Evolutionary conservation across 2,113 vertebrate species (phyloP), one percentile per base, ranked within the genome.

Genomic region (Halcyon malimbica): DNA sequence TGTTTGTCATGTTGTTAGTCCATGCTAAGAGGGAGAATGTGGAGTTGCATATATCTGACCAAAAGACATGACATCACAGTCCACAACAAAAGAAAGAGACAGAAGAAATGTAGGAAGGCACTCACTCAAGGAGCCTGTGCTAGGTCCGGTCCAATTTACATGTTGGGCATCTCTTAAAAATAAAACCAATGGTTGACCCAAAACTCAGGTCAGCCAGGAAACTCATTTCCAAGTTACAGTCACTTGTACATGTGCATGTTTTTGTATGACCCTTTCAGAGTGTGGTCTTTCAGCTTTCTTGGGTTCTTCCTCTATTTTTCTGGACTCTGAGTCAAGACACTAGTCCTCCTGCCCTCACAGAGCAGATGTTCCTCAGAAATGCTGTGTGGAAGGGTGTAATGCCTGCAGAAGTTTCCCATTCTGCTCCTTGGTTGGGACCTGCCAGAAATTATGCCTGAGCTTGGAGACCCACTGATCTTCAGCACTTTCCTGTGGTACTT

Each of bases 81-180:
- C 33, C 37, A 31, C 2, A 4, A 20, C 50, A 48, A 65, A 92
- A 86, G 59, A 86, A 93, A 37, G 5, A 80, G 29, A 5, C 33
- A n/a, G 46, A 54, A 86, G 54, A 65, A 86, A 77, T 16, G 5
- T 3, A 37, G 44, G 68, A n/a, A 59, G 65, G 10, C 28, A 37
- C 64, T 74, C 1, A 3, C 54, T 57, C 26, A 28, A 64, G 59
- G 25, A 76, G 4, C 53, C 33, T 46, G 0, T 12, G 7, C 48
- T 35, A 10, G 0, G 0, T 74, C n/a, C 46, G 0, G 0, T 74
- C n/a, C 51, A 68, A 5, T 28, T 88, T 53, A 21, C 4, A 3
- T 5, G 20, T 25, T 62, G 31, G 21, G 13, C 3, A 2, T 48
- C 37, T 29, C 25, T 78, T 68, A 46, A 84, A 93, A 67, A 39